Conservation (phyloP, 1,140 invertebrate genomes). For the Drosophila littoralis region DNA sequence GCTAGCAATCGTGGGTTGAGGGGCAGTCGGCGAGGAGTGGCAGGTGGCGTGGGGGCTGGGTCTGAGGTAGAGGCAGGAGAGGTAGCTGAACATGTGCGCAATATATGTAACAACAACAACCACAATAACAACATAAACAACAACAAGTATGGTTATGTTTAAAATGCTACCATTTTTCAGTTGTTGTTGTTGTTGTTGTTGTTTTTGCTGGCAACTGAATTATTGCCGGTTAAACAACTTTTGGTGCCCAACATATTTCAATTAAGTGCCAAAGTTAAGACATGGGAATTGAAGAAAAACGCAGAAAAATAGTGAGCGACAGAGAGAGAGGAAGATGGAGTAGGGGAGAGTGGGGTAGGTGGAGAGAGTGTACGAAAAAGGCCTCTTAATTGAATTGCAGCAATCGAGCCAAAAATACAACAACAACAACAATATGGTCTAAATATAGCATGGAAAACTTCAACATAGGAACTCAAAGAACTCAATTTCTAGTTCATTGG, state of each 20-base stretch:
- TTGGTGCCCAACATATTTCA: conserved; percentile 58
- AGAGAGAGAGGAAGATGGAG: neutral
- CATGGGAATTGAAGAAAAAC: conserved; percentile 40
- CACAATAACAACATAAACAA: conserved; percentile 1
- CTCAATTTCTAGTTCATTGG: no score
- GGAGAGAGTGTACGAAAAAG: neutral
- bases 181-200: conserved; percentile 22
- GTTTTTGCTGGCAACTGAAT: conserved; percentile 48
- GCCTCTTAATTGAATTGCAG: conserved; percentile 25
- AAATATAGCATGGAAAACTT: neutral
- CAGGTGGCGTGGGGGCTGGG: neutral
- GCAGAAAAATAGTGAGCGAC: neutral
- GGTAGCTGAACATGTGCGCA: conserved; percentile 20
- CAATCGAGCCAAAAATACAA: neutral
- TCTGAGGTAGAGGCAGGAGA: neutral
- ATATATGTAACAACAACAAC: conserved; percentile 21
- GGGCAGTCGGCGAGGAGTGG: neutral
- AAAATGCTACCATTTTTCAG: conserved; percentile 32
- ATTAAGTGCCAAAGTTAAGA: conserved; percentile 63
- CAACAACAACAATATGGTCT: no score
- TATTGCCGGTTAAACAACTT: conserved; percentile 68
- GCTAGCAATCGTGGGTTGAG: neutral
- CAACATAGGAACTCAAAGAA: neutral
- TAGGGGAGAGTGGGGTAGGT: no score
- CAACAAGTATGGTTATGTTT: conserved; percentile 28